Percentiles rank a stretch among this genome's conserved stretches.
Conservation (phyloP, 2,113 vertebrate genomes). For the Balaenoptera acutorostrata region DNA sequence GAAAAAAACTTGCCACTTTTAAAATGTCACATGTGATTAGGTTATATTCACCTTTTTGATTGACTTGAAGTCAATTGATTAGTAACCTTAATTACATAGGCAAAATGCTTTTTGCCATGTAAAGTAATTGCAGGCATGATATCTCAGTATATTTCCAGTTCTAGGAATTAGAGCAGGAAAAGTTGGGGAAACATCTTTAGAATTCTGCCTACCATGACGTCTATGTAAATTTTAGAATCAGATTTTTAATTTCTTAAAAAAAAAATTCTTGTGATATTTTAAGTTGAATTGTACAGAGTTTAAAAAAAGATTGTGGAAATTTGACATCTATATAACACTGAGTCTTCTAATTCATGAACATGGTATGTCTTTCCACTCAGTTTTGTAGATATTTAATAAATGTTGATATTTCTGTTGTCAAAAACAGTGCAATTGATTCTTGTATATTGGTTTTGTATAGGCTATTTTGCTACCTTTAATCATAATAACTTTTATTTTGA, state of each 20-base stretch:
- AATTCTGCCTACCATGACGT: background rate
- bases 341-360: background rate
- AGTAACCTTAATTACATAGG: background rate
- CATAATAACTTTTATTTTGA: background rate
- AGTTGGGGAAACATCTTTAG: background rate
- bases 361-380: background rate
- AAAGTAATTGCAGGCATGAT: background rate
- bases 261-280: background rate
- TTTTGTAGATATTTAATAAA: background rate
- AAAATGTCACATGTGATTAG: background rate
- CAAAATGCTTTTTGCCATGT: background rate
- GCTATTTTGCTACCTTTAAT: background rate
- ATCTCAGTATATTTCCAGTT: background rate
- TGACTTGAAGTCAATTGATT: background rate
- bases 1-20: background rate
- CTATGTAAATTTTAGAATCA: background rate
- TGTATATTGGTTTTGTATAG: background rate
- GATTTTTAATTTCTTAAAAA: background rate
- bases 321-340: background rate
- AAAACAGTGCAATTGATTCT: background rate
- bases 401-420: background rate
- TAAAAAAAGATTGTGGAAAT: background rate
- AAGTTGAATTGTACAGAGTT: background rate
- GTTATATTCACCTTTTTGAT: background rate
- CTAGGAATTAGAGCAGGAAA: background rate